A percentile compares a stretch with the other conserved stretches of the same genome.
Conservation (phyloP, 1,140 invertebrate species). For the Drosophila pectinifera region DNA sequence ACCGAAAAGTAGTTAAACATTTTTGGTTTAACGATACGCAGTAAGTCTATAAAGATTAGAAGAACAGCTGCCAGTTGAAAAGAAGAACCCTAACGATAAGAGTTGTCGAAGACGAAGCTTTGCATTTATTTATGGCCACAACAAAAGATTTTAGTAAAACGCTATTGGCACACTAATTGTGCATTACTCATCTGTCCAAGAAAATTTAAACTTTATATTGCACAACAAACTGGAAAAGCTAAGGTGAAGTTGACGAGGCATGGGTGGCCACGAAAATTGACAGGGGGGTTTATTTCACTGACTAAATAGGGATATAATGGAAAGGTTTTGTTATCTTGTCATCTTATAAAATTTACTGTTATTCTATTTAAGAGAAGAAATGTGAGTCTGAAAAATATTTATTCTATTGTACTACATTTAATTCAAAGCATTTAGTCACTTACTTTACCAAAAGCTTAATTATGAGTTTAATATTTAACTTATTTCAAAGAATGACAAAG, state of each 20-base stretch:
- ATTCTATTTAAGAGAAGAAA: no score
- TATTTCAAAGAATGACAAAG: neutral
- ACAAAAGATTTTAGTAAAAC: slow-evolving; percentile 4
- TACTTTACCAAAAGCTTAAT: neutral
- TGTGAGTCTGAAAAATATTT: no score
- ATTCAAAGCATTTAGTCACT: no score
- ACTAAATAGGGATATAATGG: neutral
- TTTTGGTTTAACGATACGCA: no score
- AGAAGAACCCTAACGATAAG: slow-evolving; percentile 8
- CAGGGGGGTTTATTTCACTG: neutral
- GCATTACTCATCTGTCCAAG: slow-evolving; percentile 31
- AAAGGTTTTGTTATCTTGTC: no score
- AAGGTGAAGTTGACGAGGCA: slow-evolving; percentile 8
- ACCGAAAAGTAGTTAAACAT: neutral
- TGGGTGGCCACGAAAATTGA: neutral
- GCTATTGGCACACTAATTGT: slow-evolving; percentile 3
- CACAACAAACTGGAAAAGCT: slow-evolving; percentile 36
- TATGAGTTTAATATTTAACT: neutral
- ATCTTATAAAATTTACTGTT: no score
- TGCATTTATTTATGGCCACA: slow-evolving; percentile 19
- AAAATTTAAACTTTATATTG: slow-evolving; percentile 42
- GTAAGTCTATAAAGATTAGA: slow-evolving; percentile 5
- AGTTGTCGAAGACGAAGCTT: neutral
- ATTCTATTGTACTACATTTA: neutral
- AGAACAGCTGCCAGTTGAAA: neutral